Percentiles rank a stretch among this genome's conserved stretches.
Evolutionary conservation across 2,888 invertebrate species (phyloP).

Genomic region (Papilio elwesi): DNA sequence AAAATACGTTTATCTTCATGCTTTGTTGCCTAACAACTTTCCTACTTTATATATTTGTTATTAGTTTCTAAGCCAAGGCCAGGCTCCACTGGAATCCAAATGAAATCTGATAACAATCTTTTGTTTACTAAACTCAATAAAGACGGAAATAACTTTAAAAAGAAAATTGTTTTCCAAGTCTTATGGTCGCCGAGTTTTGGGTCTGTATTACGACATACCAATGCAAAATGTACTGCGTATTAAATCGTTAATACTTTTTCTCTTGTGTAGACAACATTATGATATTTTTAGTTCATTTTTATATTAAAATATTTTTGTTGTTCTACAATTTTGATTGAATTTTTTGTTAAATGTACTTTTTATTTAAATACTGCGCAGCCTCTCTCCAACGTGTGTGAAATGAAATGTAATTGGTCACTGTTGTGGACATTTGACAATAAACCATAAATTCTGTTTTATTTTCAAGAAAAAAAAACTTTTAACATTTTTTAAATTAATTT

Average conservation of each 20-base stretch:
- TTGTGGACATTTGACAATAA: too few relatives aligned
- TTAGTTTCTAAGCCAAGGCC: constrained; percentile 26
- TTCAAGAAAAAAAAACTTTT: too few relatives aligned
- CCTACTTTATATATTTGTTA: constrained; percentile 23
- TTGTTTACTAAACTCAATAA: constrained; percentile 30
- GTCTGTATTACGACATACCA: constrained; percentile 52
- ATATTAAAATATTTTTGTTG: too few relatives aligned
- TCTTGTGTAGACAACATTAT: neutral
- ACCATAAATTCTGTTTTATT: too few relatives aligned
- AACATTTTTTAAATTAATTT: too few relatives aligned
- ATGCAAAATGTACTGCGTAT: constrained; percentile 9
- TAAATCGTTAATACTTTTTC: constrained; percentile 3
- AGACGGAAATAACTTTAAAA: constrained; percentile 22
- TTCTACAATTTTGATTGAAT: too few relatives aligned
- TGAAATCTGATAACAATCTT: constrained; percentile 35
- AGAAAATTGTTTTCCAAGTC: constrained; percentile 25
- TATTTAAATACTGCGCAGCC: too few relatives aligned
- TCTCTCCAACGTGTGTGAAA: too few relatives aligned
- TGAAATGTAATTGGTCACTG: too few relatives aligned
- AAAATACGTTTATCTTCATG: constrained; percentile 7
- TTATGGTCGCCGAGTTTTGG: constrained; percentile 11
- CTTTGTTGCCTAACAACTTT: constrained; percentile 19
- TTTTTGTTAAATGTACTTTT: too few relatives aligned
- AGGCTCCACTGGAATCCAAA: constrained; percentile 28
- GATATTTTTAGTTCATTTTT: neutral